Evolutionary conservation across 2,113 vertebrate genomes (phyloP).

Genomic region (Pseudorhombus dupliciocellatus): DNA sequence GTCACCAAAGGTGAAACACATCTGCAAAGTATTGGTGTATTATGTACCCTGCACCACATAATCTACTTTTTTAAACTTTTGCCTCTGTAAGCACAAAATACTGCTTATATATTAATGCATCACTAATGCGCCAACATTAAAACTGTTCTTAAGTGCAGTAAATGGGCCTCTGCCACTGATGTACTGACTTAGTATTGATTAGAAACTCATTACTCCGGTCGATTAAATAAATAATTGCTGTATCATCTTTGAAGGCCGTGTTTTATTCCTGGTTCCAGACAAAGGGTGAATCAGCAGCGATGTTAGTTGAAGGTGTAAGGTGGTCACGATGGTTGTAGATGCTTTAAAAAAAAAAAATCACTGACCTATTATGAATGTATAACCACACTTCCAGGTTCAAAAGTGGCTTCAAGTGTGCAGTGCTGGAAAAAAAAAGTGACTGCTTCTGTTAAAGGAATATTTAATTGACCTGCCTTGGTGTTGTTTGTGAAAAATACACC

Average conservation of each 20-base stretch:
- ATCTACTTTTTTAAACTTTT: background rate
- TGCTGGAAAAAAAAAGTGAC: background rate
- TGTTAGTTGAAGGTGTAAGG: background rate
- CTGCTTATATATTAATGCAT: background rate
- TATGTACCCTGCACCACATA: background rate
- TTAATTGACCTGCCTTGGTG: too few relatives aligned
- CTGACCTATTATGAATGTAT: slow-evolving; percentile 29
- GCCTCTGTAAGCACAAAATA: too few relatives aligned
- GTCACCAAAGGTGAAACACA: too few relatives aligned
- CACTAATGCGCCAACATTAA: background rate
- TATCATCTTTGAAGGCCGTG: background rate
- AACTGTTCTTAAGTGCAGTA: background rate
- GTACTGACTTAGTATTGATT: background rate
- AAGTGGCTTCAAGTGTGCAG: background rate
- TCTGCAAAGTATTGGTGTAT: too few relatives aligned
- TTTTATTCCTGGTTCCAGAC: background rate
- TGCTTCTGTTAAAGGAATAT: too few relatives aligned
- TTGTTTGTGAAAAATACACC: too few relatives aligned
- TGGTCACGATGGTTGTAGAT: background rate
- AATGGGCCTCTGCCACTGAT: background rate
- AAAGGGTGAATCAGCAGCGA: background rate
- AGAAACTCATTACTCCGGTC: background rate
- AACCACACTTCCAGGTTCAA: slow-evolving; percentile 10
- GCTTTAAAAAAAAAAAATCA: slow-evolving; percentile 19
- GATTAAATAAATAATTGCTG: background rate